Conservation (phyloP, 2,888 invertebrate genomes). For the Drosophila neoperkinsi region DNA sequence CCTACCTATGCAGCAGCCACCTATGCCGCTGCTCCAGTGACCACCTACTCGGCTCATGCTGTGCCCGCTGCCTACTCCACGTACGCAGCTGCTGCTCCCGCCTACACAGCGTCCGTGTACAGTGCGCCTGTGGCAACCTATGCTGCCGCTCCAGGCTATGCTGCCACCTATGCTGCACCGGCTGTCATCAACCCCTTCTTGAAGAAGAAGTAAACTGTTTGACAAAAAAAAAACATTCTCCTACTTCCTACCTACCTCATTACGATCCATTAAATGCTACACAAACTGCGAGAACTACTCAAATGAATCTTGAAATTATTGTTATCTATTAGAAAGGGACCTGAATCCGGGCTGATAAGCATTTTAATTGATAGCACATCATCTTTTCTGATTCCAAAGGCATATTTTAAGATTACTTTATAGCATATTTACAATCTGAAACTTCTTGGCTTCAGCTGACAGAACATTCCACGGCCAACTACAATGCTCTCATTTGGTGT, state of each 20-base stretch:
- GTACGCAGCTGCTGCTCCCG: constrained; percentile 55
- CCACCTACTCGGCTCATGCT: constrained; percentile 53
- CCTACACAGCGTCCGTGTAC: constrained; percentile 52
- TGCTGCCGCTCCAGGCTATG: constrained; percentile 54
- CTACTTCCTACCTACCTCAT: background rate
- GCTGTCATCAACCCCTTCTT: constrained; percentile 67
- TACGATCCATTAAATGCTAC: constrained; percentile 30
- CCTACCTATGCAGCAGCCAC: constrained; percentile 55
- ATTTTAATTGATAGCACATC: background rate
- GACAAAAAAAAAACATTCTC: background rate
- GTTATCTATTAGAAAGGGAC: background rate
- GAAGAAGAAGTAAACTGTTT: constrained; percentile 71
- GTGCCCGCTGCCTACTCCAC: constrained; percentile 57
- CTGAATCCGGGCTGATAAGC: background rate
- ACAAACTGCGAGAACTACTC: constrained; percentile 43
- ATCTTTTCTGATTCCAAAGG: background rate
- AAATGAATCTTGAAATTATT: constrained; percentile 2
- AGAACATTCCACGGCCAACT: background rate
- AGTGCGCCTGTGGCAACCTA: constrained; percentile 58
- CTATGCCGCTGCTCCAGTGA: constrained; percentile 51
- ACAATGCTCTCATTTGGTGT: background rate
- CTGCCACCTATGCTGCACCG: constrained; percentile 68
- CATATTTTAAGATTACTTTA: too few species aligned
- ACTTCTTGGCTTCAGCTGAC: background rate
- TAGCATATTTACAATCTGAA: background rate